Evolutionary conservation across 2,113 vertebrate species (phyloP).

Genomic region (Collichthys lucidus): DNA sequence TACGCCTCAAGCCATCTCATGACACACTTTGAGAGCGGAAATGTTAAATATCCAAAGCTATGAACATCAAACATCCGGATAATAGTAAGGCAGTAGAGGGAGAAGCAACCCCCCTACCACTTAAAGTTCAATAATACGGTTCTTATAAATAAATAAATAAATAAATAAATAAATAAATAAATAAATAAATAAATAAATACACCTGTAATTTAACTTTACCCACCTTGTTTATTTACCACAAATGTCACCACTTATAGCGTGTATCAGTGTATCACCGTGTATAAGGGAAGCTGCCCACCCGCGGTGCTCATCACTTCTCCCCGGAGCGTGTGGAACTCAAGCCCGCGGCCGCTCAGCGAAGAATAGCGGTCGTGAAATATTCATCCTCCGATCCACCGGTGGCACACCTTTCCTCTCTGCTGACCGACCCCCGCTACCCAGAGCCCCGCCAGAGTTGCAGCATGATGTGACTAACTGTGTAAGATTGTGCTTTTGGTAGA

Average conservation of each 20-base stretch:
- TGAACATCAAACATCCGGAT: not conserved
- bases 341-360: conserved; percentile 67
- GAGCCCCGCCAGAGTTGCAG: conserved; percentile 36
- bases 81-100: not conserved
- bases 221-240: conserved; percentile 18
- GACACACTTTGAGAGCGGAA: conserved; percentile 54
- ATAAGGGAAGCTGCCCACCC: conserved; percentile 53
- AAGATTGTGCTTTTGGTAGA: not conserved
- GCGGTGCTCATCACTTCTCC: conserved; percentile 68
- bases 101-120: not conserved
- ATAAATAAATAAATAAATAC: too few relatives aligned
- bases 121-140: not conserved
- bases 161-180: not conserved
- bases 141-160: not conserved
- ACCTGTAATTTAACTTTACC: not conserved
- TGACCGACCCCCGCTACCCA: conserved; percentile 51
- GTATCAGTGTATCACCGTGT: conserved; percentile 12
- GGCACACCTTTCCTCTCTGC: conserved; percentile 58
- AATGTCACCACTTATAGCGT: conserved; percentile 1
- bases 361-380: conserved; percentile 82
- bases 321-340: conserved; percentile 75
- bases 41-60: not conserved
- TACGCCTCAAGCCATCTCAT: conserved; percentile 43
- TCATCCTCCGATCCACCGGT: conserved; percentile 68
- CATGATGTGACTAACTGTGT: conserved; percentile 1